Conservation (phyloP, 1,140 invertebrate genomes). For the Drosophila simulans region DNA sequence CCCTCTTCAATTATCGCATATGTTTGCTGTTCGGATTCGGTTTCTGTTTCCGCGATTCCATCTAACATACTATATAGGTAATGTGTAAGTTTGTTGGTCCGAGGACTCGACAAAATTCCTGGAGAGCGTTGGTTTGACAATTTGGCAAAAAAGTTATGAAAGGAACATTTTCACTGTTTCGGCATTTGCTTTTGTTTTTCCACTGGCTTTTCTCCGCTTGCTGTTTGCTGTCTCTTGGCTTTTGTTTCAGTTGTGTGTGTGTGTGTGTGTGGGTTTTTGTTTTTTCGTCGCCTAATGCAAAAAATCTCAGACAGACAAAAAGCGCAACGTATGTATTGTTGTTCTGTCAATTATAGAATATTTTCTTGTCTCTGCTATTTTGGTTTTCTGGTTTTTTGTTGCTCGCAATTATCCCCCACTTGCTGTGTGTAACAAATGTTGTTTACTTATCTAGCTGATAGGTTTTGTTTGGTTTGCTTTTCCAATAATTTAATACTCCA, state of each 20-base stretch:
- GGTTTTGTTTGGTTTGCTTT: constrained; percentile 67
- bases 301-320: constrained; percentile 75
- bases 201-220: constrained; percentile 27
- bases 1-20: constrained; percentile 51
- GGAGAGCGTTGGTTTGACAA: constrained; percentile 83
- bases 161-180: constrained; percentile 78
- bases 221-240: constrained; percentile 15
- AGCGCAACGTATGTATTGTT: constrained; percentile 67
- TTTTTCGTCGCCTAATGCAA: constrained; percentile 66
- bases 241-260: constrained; percentile 33
- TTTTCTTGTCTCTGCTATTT: constrained; percentile 36
- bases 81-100: constrained; percentile 65
- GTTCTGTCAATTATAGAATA: constrained; percentile 71
- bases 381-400: constrained; percentile 29
- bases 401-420: constrained; percentile 41
- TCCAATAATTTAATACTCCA: constrained; percentile 78
- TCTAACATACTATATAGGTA: constrained; percentile 44
- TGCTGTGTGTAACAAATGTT: constrained; percentile 72
- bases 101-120: constrained; percentile 69
- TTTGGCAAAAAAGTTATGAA: constrained; percentile 83
- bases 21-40: constrained; percentile 35
- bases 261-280: constrained; percentile 25
- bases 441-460: constrained; percentile 77
- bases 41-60: constrained; percentile 6
- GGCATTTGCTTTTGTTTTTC: constrained; percentile 52